These are phyloP conservation scores for Acrocyrtus sp. DNA, from an alignment of 2,888 invertebrate species.

Conservation along the genomic window DNA sequence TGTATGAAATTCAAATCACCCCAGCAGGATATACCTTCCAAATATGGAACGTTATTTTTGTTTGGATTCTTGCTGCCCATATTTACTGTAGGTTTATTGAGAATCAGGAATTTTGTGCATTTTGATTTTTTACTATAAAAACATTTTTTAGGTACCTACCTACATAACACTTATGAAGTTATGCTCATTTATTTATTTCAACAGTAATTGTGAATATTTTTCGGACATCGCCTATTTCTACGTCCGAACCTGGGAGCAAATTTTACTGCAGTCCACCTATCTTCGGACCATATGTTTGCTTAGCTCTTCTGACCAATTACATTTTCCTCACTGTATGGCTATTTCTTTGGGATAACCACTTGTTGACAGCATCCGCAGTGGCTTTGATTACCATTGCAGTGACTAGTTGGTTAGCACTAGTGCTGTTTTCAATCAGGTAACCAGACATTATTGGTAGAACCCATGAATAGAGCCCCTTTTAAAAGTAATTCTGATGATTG, in stretches of 20 bases:
- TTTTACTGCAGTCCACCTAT: slow-evolving; percentile 21
- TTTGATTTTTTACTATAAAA: background rate
- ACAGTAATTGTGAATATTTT: no score
- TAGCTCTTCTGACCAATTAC: slow-evolving; percentile 13
- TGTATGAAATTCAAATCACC: slow-evolving; percentile 31
- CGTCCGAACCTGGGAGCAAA: slow-evolving; percentile 10
- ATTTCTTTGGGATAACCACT: slow-evolving; percentile 42
- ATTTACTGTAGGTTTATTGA: slow-evolving; percentile 30
- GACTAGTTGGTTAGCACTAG: slow-evolving; percentile 35
- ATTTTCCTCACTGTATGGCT: slow-evolving; percentile 27
- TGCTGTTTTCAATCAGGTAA: slow-evolving; percentile 19
- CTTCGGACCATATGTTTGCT: slow-evolving; percentile 4
- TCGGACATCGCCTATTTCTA: no score
- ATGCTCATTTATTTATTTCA: no score
- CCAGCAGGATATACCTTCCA: slow-evolving; percentile 32
- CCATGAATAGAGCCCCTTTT: background rate
- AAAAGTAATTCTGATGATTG: background rate
- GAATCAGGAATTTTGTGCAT: background rate
- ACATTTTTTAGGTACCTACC: no score
- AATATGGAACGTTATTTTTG: slow-evolving; percentile 38
- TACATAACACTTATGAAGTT: no score
- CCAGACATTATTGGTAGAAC: background rate
- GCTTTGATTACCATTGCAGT: slow-evolving; percentile 12
- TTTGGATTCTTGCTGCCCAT: slow-evolving; percentile 28
- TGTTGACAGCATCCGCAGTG: slow-evolving; percentile 15